Conservation (phyloP, 35 echinoderm and acorn worm genomes). For the Apostichopus parvimensis region DNA sequence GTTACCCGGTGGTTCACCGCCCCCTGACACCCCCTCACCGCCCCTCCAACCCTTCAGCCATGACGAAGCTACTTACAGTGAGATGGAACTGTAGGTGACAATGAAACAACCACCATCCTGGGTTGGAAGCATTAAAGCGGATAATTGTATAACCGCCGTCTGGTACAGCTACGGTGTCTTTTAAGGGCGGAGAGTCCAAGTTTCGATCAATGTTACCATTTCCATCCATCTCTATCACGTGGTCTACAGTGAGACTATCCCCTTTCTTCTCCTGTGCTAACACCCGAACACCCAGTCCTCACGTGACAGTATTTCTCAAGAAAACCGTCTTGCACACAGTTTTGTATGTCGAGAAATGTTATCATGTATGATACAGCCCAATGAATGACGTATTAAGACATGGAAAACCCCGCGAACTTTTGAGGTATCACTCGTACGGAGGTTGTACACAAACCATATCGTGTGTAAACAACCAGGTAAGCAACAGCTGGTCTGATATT, state of each 20-base stretch:
- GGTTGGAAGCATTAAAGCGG: conserved; percentile 85
- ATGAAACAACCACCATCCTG: conserved; percentile 96
- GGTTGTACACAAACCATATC: too few relatives aligned
- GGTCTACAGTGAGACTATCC: conserved; percentile 37
- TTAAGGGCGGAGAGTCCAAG: conserved; percentile 42
- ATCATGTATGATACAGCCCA: too few relatives aligned
- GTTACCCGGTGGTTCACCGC: too few relatives aligned
- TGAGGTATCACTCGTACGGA: too few relatives aligned
- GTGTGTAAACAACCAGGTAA: too few relatives aligned
- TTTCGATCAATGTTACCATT: conserved; percentile 53
- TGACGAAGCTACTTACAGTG: not conserved
- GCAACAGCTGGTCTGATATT: too few relatives aligned
- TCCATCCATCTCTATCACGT: conserved; percentile 55
- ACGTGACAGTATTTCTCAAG: too few relatives aligned
- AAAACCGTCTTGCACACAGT: too few relatives aligned
- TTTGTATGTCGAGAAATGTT: too few relatives aligned
- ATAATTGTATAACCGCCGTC: conserved; percentile 74
- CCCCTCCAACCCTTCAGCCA: not conserved
- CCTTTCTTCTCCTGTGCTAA: conserved; percentile 48
- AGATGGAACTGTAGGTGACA: conserved; percentile 57
- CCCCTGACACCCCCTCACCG: too few relatives aligned
- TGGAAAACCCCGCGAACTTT: too few relatives aligned
- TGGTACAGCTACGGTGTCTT: conserved; percentile 75
- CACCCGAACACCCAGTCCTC: conserved; percentile 8
- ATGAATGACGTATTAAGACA: too few relatives aligned